These are phyloP conservation scores for Brotula barbata DNA, from an alignment of 2,797 vertebrate species.

Conservation along the genomic window DNA sequence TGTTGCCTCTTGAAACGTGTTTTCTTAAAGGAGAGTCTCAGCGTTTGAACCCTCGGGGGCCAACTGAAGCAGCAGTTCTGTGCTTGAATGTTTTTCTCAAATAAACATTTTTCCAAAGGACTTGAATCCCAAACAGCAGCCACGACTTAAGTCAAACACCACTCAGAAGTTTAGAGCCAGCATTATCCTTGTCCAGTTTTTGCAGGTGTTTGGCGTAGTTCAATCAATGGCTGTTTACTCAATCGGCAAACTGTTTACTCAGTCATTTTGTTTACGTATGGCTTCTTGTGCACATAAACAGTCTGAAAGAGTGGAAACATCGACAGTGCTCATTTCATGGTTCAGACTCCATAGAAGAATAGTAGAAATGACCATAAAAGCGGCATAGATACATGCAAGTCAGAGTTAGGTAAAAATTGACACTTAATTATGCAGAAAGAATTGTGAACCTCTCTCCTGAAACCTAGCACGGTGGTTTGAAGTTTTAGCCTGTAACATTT, in stretches of 20 bases:
- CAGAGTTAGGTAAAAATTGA: slow-evolving; percentile 12
- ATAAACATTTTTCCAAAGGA: slow-evolving; percentile 77
- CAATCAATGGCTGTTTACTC: slow-evolving; percentile 68
- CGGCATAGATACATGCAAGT: slow-evolving; percentile 13
- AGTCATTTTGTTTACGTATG: slow-evolving; percentile 59
- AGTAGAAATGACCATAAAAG: slow-evolving; percentile 38
- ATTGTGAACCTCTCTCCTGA: too few relatives aligned
- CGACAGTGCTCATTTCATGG: slow-evolving; percentile 35
- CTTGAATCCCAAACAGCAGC: slow-evolving; percentile 76
- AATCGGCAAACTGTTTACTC: slow-evolving; percentile 68
- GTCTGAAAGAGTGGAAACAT: slow-evolving; percentile 54
- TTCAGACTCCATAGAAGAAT: slow-evolving; percentile 43
- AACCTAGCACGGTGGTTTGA: too few relatives aligned
- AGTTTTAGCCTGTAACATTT: too few relatives aligned
- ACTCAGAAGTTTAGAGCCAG: slow-evolving; percentile 59
- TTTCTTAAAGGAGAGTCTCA: slow-evolving; percentile 47
- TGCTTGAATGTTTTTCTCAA: slow-evolving; percentile 61
- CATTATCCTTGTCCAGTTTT: slow-evolving; percentile 51
- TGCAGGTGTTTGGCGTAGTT: slow-evolving; percentile 72
- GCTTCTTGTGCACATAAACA: slow-evolving; percentile 63
- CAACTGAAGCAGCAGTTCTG: slow-evolving; percentile 62
- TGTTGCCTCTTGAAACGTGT: slow-evolving; percentile 52
- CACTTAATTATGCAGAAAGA: slow-evolving; percentile 17
- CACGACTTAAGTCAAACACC: slow-evolving; percentile 69
- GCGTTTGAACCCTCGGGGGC: slow-evolving; percentile 53